Percentiles rank a stretch among this genome's conserved stretches.
Conservation (phyloP, 2,797 vertebrate genomes). For the Podargus strigoides region DNA sequence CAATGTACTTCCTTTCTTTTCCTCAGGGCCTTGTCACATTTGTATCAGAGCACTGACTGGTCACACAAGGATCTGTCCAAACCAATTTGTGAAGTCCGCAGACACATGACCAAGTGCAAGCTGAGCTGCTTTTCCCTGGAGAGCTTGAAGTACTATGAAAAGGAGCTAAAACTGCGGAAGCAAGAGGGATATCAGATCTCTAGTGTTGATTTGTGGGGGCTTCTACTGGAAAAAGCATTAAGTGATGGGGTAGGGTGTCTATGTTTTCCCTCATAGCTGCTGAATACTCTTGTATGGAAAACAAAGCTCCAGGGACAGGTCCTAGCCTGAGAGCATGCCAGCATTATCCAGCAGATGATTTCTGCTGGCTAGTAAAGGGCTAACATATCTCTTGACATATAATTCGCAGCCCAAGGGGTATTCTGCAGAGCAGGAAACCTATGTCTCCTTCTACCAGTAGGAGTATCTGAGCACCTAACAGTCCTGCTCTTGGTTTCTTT, state of each 20-base stretch:
- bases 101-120: constrained; percentile 70
- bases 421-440: neutral
- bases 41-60: constrained; percentile 66
- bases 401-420: neutral
- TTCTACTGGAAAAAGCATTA: constrained; percentile 72
- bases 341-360: neutral
- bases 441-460: neutral
- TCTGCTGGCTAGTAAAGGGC: neutral
- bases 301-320: neutral
- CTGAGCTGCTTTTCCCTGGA: constrained; percentile 63
- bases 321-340: neutral
- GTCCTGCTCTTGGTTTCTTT: neutral
- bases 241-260: constrained; percentile 20
- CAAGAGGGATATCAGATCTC: constrained; percentile 67
- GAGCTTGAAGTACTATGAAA: constrained; percentile 57
- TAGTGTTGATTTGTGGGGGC: constrained; percentile 76
- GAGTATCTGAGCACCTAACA: neutral
- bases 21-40: constrained; percentile 52
- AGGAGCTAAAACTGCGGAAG: constrained; percentile 52
- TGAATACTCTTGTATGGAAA: neutral
- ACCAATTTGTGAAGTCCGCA: constrained; percentile 51
- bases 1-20: neutral
- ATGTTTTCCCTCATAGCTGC: neutral
- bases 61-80: constrained; percentile 59
- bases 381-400: accelerated